phyloP scores from a whole-genome alignment of 2,888 invertebrate species.

The Epinotia demarniana region DNA sequence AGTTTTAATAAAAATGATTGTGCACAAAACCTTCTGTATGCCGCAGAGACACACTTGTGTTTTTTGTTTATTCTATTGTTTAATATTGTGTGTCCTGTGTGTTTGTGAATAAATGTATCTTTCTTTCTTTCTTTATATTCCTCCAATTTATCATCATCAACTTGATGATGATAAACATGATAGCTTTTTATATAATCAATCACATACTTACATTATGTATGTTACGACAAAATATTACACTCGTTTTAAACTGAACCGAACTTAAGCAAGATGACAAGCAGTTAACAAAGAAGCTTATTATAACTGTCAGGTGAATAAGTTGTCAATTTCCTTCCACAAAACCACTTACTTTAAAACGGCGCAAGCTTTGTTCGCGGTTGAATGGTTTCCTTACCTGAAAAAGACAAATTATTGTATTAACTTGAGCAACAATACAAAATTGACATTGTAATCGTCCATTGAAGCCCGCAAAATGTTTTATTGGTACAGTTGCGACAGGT shows the following conservation, averaged over 20 bases:
- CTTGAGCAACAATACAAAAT: slow-evolving; percentile 20
- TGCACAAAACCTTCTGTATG: too few species aligned
- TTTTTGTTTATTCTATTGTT: too few species aligned
- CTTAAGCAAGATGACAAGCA: slow-evolving; percentile 22
- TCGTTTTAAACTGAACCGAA: neutral
- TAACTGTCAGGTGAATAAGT: slow-evolving; percentile 29
- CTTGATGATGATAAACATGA: too few species aligned
- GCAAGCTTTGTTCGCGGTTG: slow-evolving; percentile 15
- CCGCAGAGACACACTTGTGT: too few species aligned
- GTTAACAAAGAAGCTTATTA: slow-evolving; percentile 21
- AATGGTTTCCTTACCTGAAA: slow-evolving; percentile 37
- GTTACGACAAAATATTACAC: neutral
- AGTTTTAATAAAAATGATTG: too few species aligned
- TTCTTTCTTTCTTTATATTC: too few species aligned
- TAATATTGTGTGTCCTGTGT: too few species aligned
- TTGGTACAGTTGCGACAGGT: slow-evolving; percentile 3
- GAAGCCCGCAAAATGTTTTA: slow-evolving; percentile 20
- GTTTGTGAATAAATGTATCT: too few species aligned
- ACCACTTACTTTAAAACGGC: slow-evolving; percentile 23
- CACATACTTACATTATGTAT: too few species aligned
- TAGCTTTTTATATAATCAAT: too few species aligned
- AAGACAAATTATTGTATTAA: slow-evolving; percentile 37
- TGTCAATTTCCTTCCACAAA: slow-evolving; percentile 31
- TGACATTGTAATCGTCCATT: slow-evolving; percentile 20
- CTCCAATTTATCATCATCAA: too few species aligned